Percentiles rank a stretch among this genome's conserved stretches.
Conservation (phyloP, 2,888 invertebrate species). For the Cyrtodaria siliqua region DNA sequence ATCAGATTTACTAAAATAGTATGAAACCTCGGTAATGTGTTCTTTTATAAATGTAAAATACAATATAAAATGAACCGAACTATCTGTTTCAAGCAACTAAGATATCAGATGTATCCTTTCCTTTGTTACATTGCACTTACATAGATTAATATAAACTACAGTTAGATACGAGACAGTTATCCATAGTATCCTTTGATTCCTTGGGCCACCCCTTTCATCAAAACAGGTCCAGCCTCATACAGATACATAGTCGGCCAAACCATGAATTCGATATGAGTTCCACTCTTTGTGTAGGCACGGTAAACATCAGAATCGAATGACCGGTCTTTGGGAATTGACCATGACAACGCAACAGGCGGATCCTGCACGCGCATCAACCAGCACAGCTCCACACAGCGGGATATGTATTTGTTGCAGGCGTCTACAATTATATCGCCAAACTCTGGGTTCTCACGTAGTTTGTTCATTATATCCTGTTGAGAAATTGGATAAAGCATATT, state of each 20-base stretch:
- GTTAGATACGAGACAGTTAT: no score
- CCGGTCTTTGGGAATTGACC: conserved; percentile 43
- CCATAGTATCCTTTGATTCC: conserved; percentile 9
- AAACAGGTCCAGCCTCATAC: conserved; percentile 44
- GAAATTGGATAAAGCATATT: no score
- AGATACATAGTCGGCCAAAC: conserved; percentile 59
- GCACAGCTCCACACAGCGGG: conserved; percentile 47
- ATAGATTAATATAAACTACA: no score
- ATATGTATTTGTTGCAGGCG: conserved; percentile 39
- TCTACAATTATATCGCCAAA: conserved; percentile 45
- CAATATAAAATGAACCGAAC: no score
- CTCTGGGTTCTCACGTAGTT: conserved; percentile 37
- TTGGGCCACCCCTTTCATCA: conserved; percentile 58
- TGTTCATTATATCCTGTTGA: conserved; percentile 56
- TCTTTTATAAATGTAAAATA: no score
- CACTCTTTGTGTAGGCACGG: conserved; percentile 45
- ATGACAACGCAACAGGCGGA: conserved; percentile 43
- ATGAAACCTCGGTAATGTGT: no score
- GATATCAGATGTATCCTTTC: no score
- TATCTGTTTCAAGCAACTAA: no score
- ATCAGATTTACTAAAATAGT: no score
- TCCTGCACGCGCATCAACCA: conserved; percentile 60
- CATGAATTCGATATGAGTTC: conserved; percentile 49
- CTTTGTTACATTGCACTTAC: no score
- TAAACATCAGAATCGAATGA: conserved; percentile 47